These are phyloP conservation scores for Climacteris rufus DNA, from an alignment of 2,113 vertebrate genomes.

Conservation along the genomic window DNA sequence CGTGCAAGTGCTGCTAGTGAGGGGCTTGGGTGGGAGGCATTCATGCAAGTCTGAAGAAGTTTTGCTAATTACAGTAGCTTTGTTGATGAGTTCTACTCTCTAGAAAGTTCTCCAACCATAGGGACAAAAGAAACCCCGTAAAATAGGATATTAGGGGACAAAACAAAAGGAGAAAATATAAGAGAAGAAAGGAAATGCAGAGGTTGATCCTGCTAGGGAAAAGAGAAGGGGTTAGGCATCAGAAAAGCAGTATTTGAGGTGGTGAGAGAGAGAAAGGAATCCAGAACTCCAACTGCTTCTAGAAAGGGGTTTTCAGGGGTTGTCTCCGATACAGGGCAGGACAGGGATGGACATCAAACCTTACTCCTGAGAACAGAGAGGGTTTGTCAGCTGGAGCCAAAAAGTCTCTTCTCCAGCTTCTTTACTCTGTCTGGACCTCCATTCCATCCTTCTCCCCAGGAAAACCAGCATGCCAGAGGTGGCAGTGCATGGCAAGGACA, in stretches of 20 bases:
- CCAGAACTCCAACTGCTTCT: background rate
- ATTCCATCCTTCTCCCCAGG: background rate
- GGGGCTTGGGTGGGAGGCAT: background rate
- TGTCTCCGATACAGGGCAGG: fast-evolving
- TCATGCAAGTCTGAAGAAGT: background rate
- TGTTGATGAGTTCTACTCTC: background rate
- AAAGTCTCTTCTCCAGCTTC: background rate
- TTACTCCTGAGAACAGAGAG: background rate
- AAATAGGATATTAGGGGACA: background rate
- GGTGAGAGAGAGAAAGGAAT: background rate
- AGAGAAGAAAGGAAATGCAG: background rate
- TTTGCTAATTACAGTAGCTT: background rate
- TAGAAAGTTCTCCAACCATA: background rate
- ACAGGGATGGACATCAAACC: background rate
- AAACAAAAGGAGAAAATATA: background rate
- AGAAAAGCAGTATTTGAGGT: background rate
- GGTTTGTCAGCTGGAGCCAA: background rate
- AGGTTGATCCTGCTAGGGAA: background rate
- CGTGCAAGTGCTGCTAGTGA: background rate
- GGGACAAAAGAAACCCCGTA: background rate
- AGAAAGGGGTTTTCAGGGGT: background rate
- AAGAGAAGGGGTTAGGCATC: background rate
- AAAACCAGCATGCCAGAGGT: background rate
- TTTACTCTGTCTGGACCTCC: background rate
- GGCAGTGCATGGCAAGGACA: background rate